Evolutionary conservation across 2,888 invertebrate species (phyloP).

Genomic region (Allophyes oxyacanthae): DNA sequence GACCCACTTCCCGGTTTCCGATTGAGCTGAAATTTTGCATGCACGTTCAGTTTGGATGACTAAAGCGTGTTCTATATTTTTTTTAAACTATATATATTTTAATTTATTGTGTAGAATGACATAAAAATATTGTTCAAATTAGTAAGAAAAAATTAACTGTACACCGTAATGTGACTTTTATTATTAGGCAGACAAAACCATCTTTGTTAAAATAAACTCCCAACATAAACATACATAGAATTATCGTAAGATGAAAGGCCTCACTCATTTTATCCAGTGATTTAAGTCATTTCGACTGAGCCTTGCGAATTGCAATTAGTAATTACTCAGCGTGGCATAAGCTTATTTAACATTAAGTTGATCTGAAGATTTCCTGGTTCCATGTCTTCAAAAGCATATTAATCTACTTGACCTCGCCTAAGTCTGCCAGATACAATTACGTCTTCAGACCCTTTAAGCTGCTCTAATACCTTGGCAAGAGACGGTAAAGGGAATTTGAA

Average conservation of each 20-base stretch:
- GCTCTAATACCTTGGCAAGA: conserved; percentile 34
- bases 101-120: no score
- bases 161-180: no score
- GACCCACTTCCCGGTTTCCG: no score
- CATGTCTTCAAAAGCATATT: conserved; percentile 36
- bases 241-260: background rate
- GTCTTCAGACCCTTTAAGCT: conserved; percentile 53
- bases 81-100: no score
- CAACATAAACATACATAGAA: no score
- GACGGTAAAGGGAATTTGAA: conserved; percentile 49
- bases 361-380: conserved; percentile 26
- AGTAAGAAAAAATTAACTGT: no score
- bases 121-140: no score
- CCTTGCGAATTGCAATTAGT: conserved; percentile 25
- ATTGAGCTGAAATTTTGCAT: no score
- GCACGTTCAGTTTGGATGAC: no score
- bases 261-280: conserved; percentile 14
- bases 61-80: no score
- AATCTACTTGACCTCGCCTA: conserved; percentile 49
- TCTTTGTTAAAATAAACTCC: background rate
- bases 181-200: no score
- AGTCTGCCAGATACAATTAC: conserved; percentile 51
- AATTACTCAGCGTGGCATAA: conserved; percentile 22
- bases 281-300: conserved; percentile 12
- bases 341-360: conserved; percentile 34